phyloP scores from a whole-genome alignment of 2,888 invertebrate genomes.

The Criorhina ranunculi region DNA sequence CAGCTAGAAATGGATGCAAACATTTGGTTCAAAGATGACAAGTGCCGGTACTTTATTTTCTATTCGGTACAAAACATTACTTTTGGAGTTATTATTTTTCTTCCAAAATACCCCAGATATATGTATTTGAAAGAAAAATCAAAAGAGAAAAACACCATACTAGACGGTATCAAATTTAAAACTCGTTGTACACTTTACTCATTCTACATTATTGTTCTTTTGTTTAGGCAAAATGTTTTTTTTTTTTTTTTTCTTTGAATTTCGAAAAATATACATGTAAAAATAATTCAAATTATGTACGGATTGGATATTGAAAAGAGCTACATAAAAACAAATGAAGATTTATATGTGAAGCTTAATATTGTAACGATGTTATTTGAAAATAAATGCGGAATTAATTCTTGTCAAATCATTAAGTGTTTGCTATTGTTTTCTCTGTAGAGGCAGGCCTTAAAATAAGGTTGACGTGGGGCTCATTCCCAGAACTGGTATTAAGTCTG shows the following conservation, averaged over 20 bases:
- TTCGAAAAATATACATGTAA: conserved; percentile 7
- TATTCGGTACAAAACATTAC: no score
- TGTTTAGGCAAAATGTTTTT: conserved; percentile 17
- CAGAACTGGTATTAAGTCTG: no score
- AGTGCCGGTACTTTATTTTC: no score
- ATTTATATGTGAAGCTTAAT: conserved; percentile 31
- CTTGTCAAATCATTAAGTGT: conserved; percentile 50
- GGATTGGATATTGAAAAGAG: conserved; percentile 2
- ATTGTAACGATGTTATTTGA: conserved; percentile 42
- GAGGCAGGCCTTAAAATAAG: no score
- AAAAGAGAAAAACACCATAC: conserved; percentile 26
- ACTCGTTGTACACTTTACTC: conserved; percentile 19
- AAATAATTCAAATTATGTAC: conserved; percentile 18
- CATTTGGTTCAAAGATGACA: no score
- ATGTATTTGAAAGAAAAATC: conserved; percentile 34
- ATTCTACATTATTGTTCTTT: conserved; percentile 21
- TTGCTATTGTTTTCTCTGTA: background rate
- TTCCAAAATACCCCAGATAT: no score
- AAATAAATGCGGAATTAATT: conserved; percentile 63
- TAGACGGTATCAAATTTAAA: conserved; percentile 17
- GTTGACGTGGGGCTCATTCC: no score
- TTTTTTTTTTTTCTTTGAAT: conserved; percentile 25
- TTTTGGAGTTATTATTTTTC: no score
- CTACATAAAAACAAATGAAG: background rate
- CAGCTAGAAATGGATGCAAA: no score